These are phyloP conservation scores for Apodemus sylvaticus DNA, from an alignment of 2,113 vertebrate genomes.

Conservation along the genomic window DNA sequence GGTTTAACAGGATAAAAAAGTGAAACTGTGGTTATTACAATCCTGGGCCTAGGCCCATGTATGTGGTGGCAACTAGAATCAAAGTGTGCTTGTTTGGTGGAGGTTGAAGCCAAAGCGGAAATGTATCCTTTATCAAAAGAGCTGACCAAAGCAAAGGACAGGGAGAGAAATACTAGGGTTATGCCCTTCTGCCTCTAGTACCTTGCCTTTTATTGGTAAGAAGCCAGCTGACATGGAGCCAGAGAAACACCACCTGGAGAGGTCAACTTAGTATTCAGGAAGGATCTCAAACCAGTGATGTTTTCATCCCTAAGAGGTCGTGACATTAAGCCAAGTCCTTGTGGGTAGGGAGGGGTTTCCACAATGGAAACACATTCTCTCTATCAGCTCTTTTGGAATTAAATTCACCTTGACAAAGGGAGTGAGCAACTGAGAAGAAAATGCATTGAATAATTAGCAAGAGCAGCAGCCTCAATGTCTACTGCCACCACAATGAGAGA, in stretches of 20 bases:
- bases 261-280: constrained; percentile 36
- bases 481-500: neutral
- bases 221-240: constrained; percentile 31
- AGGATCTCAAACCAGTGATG: constrained; percentile 1
- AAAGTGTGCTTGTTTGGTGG: neutral
- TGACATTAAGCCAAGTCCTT: neutral
- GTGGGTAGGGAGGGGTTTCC: neutral
- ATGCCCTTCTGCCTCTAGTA: neutral
- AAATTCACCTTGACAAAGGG: constrained; percentile 8
- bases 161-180: constrained; percentile 11
- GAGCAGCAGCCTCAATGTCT: too few species aligned
- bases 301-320: constrained; percentile 42
- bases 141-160: constrained; percentile 30
- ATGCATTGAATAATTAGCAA: neutral
- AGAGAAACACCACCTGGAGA: constrained; percentile 47
- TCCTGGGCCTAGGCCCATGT: neutral
- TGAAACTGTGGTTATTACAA: neutral
- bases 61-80: constrained; percentile 27
- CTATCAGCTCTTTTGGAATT: neutral
- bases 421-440: neutral
- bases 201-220: neutral
- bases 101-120: constrained; percentile 60
- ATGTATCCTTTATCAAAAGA: constrained; percentile 37
- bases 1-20: neutral
- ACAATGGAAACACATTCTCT: neutral